Evolutionary conservation across 2,797 vertebrate genomes (phyloP), one percentile per base, ranked within the genome.

Genomic region (Cottoperca gobio): DNA sequence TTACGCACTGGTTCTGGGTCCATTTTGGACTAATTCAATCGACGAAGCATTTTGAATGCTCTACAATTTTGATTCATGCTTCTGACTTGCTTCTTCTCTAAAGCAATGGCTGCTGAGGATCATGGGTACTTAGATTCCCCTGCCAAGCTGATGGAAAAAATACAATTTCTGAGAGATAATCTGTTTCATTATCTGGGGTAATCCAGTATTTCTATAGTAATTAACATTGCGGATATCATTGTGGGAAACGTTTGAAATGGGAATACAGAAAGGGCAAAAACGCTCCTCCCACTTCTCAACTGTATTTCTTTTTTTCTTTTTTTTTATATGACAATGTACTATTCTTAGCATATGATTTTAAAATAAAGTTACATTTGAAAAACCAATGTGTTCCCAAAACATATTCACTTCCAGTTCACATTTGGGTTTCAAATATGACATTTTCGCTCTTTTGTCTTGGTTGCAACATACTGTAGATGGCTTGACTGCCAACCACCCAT

Each of bases 401-500:
- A 21, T 33, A 26, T 0, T 0, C 23, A 54, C 3, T 49, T 57
- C 8, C 28, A 43, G 67, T 10, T 17, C 8, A 19, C 31, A 54
- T 9, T 23, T 23, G 10, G 13, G 12, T 39, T 60, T 52, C 4
- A 59, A 46, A 37, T 24, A 28, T 55, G 42, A 42, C 19, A 17
- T 13, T 54, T 31, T 11, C 24, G 50, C 2, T 31, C 19, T 5
- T 70, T 71, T 54, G 49, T 68, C 37, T 59, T 23, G 23, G 28
- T 65, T 43, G n/a, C 59, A 52, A 39, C 37, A 14, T 8, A n/a
- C n/a, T n/a, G n/a, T n/a, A 19, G n/a, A 45, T 14, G 31, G 11
- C 7, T 10, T 70, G 28, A 37, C 23, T 45, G 21, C 33, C 35
- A 67, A 39, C 26, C 67, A 39, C 74, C 48, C 23, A 46, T 74